phyloP scores from a whole-genome alignment of 2,113 vertebrate genomes.

The Dermatemys mawii region DNA sequence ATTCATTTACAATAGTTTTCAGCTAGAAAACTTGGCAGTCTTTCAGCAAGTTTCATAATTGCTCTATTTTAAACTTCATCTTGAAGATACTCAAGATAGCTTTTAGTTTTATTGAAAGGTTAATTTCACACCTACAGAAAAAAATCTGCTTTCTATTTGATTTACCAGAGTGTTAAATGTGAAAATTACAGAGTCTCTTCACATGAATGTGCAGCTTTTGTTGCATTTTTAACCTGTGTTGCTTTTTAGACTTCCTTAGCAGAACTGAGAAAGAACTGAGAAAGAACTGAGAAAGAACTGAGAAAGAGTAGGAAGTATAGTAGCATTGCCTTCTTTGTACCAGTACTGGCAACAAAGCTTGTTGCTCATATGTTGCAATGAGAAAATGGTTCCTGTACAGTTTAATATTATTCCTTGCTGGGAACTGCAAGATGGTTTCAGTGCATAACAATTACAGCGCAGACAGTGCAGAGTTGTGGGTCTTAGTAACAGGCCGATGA shows the following conservation, averaged over 20 bases:
- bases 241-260: accelerated
- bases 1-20: slow-evolving; percentile 71
- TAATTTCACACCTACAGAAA: slow-evolving; percentile 73
- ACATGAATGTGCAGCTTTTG: not conserved
- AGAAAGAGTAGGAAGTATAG: not conserved
- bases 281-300: no score
- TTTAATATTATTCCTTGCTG: not conserved
- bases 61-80: slow-evolving; percentile 77
- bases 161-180: slow-evolving; percentile 53
- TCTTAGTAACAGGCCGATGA: not conserved
- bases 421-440: not conserved
- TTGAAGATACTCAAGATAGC: slow-evolving; percentile 68
- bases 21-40: slow-evolving; percentile 70
- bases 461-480: accelerated
- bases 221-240: slow-evolving; percentile 24
- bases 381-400: accelerated
- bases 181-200: slow-evolving; percentile 49
- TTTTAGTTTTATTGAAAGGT: slow-evolving; percentile 76
- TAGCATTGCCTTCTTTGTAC: not conserved
- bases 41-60: slow-evolving; percentile 73
- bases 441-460: accelerated
- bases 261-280: accelerated
- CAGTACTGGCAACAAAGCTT: accelerated
- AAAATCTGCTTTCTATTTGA: slow-evolving; percentile 64
- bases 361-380: not conserved